Base-by-base conservation (phyloP, 2,113 vertebrate species). In the Aptenodytes patagonicus region DNA sequence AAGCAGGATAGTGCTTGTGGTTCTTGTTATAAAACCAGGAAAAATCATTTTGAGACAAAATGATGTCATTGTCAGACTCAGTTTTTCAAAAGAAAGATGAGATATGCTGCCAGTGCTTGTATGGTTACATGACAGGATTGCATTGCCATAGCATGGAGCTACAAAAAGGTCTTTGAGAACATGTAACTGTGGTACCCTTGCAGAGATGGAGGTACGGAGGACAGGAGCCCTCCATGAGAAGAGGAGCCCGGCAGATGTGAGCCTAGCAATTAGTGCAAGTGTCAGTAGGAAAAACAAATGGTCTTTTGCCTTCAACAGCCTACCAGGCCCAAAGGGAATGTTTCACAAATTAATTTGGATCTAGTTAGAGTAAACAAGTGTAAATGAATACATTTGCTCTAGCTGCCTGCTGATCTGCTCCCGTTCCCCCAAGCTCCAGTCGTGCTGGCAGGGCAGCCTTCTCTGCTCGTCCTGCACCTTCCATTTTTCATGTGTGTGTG, bases 131-230 rank as follows among this genome's bases (percentile, higher is more conserved):
- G 28, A 51, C 62, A 51, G 64, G 52, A 60, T 54, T 90, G 42
- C 46, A 29, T 54, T 88, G 78, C 49, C 29, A 20, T 32, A 18
- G 31, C 9, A 7, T 10, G 46, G 65, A 80, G 64, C 60, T 72
- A 60, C 29, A 46, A 14, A 68, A 68, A 42, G 16, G 4, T 52
- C 31, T 80, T 65, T 72, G 68, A 55, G 52, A 51, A 49, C 58
- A 2, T 17, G 18, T 40, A 58, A 21, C 40, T 77, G 20, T 52
- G 72, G 36, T 65, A 16, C 55, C 12, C 4, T 29, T 62, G 54
- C n/a, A 47, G 57, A 42, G 24, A 42, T 1, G 1, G 44, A 68
- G 54, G 20, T 29, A 31, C 0, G 0, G 51, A 62, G 54, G n/a
- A 47, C 4, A 4, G 57, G 47, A 94, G 57, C 31, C 52, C 20